Evolutionary conservation across 2,797 vertebrate genomes (phyloP).

Genomic region (Rachycentron canadum): DNA sequence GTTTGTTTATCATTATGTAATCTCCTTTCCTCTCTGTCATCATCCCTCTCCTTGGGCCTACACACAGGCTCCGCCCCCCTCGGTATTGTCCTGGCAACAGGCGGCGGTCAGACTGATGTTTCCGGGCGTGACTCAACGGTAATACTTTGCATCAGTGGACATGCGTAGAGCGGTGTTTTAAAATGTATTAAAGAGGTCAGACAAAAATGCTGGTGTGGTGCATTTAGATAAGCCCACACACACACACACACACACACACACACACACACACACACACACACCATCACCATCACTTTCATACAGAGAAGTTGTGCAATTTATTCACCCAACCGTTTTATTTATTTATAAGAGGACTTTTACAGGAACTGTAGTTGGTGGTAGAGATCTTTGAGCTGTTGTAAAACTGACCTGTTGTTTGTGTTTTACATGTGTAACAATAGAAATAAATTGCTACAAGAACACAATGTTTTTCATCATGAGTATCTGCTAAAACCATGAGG

Average conservation of each 20-base stretch:
- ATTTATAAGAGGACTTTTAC: slow-evolving; percentile 8
- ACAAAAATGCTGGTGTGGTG: background rate
- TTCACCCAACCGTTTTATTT: background rate
- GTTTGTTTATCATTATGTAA: slow-evolving; percentile 48
- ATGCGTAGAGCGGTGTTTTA: background rate
- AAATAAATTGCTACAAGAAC: background rate
- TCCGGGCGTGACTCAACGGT: slow-evolving; percentile 25
- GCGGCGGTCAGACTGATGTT: slow-evolving; percentile 37
- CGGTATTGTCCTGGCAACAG: slow-evolving; percentile 46
- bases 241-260: background rate
- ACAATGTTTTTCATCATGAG: background rate
- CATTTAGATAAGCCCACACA: background rate
- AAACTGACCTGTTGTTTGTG: background rate
- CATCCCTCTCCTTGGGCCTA: background rate
- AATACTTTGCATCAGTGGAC: slow-evolving; percentile 16
- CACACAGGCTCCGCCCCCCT: slow-evolving; percentile 26
- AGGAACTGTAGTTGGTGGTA: background rate
- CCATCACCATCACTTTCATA: background rate
- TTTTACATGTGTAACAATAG: background rate
- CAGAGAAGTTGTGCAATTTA: background rate
- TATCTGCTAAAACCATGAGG: background rate
- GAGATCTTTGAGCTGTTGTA: background rate
- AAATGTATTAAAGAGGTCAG: slow-evolving; percentile 3
- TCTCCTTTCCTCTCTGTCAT: slow-evolving; percentile 27
- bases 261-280: background rate